Evolutionary conservation across 2,797 vertebrate species (phyloP), one percentile per base, ranked within the genome.

Genomic region (Acipenser transmontanus): DNA sequence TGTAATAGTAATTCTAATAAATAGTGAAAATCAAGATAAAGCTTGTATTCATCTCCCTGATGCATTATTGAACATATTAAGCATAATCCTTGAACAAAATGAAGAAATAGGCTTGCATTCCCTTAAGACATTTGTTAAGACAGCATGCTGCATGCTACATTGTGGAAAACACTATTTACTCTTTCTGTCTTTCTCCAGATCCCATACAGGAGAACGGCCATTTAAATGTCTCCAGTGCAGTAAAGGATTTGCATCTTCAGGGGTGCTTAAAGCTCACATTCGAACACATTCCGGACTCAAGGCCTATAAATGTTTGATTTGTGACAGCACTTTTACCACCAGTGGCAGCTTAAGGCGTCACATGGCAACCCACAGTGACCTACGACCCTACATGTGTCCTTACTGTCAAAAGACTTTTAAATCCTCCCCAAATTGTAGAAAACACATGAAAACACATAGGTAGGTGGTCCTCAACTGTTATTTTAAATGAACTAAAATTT

Each of bases 351-450:
- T 99, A 64, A 88, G 95, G 49, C 89, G 97, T 11, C 97, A 99
- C 74, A 98, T 94, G 95, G 95, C 95, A 10, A 98, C 95, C 52
- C 97, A 99, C 77, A 99, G 95, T 4, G 95, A 98, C 78, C 82
- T 96, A 6, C 90, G 96, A 4, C 97, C 97, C 0, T 99, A 97
- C 72, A 99, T 99, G 97, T 99, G 97, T 73, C 97, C 97, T 0
- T 99, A 99, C 81, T 99, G 97, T 83, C 96, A 99, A 75, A 99
- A 98, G 78, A 99, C 97, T 2, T 99, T 99, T 78, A 99, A 99
- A 87, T 99, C 97, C 0, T 95, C 95, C 0, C 89, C 97, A 6
- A 99, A 98, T 78, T 99, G 97, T 84, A 94, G 96, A 81, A 99
- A 99, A 73, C 97, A 99, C 84, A 99, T 99, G 97, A 99, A 97